Conservation (phyloP, 2,888 invertebrate genomes). For the Scaptomyza tumidula region DNA sequence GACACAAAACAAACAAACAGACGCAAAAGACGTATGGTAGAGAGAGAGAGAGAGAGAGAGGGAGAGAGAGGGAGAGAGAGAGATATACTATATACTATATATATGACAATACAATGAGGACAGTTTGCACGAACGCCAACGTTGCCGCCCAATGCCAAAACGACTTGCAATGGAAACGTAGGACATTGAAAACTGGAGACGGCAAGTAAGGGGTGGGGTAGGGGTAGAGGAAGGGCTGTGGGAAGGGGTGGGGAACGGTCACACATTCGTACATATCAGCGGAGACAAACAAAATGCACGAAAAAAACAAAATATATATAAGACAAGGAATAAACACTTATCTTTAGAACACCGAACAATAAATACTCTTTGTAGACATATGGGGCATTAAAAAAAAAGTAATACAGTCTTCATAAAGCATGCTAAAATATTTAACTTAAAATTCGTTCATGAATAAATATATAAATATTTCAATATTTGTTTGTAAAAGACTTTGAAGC, state of each 20-base stretch:
- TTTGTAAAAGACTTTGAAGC: too few relatives aligned
- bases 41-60: not conserved
- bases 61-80: not conserved
- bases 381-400: not conserved
- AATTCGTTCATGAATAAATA: too few relatives aligned
- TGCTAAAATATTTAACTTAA: too few relatives aligned
- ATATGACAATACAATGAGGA: conserved; percentile 70
- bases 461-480: too few relatives aligned
- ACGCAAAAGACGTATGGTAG: conserved; percentile 9
- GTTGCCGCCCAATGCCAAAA: conserved; percentile 17
- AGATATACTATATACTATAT: conserved; percentile 1
- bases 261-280: not conserved
- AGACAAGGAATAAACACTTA: not conserved
- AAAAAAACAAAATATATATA: not conserved
- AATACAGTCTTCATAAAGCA: too few relatives aligned
- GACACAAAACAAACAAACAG: conserved; percentile 41
- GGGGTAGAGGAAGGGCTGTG: not conserved
- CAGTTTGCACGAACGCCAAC: conserved; percentile 61
- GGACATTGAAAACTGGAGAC: not conserved
- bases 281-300: conserved; percentile 1
- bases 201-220: too few relatives aligned
- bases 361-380: conserved; percentile 10
- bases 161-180: conserved; percentile 2
- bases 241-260: not conserved
- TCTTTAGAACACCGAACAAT: not conserved